Percentiles rank a stretch among this genome's conserved stretches.
Evolutionary conservation across 2,113 vertebrate species (phyloP).

Genomic region (Malurus elegans): DNA sequence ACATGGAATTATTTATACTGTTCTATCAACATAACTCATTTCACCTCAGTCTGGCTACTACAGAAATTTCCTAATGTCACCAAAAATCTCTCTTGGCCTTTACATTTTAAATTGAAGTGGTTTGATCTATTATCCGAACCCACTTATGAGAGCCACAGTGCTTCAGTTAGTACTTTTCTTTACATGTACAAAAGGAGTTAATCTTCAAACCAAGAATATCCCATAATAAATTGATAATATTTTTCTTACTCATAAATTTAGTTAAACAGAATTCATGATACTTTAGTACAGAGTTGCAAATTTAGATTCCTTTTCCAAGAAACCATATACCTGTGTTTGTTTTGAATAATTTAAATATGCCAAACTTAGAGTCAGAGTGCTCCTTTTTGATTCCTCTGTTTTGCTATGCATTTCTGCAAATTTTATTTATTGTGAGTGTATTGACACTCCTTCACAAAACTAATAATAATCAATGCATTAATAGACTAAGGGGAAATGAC

Average conservation of each 20-base stretch:
- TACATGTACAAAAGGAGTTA: neutral
- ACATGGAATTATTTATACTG: neutral
- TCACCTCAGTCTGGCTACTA: neutral
- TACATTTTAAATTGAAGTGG: neutral
- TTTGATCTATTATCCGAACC: neutral
- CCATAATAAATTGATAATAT: neutral
- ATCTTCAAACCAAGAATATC: neutral
- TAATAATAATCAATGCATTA: slow-evolving; percentile 9
- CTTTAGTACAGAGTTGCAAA: neutral
- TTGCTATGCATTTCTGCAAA: neutral
- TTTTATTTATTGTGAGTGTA: slow-evolving; percentile 13
- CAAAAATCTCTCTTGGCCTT: neutral
- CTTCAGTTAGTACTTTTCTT: neutral
- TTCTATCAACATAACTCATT: neutral
- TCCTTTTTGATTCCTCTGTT: slow-evolving; percentile 19
- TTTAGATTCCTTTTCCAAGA: neutral
- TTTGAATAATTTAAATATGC: neutral
- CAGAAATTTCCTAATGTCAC: neutral
- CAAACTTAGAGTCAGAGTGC: neutral
- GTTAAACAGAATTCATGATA: neutral
- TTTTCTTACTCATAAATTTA: neutral
- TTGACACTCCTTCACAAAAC: neutral
- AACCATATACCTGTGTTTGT: neutral
- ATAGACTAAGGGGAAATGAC: slow-evolving; percentile 25
- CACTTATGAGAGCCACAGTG: neutral